Percentiles rank a stretch among this genome's conserved stretches.
Evolutionary conservation across 2,113 vertebrate genomes (phyloP).

Genomic region (Megaceryle torquata): DNA sequence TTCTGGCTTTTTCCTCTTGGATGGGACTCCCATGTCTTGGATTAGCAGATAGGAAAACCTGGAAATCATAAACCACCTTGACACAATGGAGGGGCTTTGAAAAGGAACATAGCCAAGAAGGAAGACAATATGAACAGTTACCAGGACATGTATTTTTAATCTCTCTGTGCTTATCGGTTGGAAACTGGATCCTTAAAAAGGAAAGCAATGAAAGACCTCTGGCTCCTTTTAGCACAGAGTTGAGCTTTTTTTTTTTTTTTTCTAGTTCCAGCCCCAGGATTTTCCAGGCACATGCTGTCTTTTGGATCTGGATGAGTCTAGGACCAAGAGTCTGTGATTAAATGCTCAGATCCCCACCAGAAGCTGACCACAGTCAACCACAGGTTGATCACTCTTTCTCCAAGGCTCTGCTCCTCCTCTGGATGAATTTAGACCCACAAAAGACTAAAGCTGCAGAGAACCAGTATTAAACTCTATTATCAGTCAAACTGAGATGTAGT

Average conservation of each 20-base stretch:
- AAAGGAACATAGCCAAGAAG: not conserved
- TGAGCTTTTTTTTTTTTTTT: not conserved
- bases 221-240: not conserved
- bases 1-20: not conserved
- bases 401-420: not conserved
- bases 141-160: not conserved
- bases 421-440: not conserved
- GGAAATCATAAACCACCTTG: not conserved
- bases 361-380: not conserved
- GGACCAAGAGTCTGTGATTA: not conserved
- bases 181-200: not conserved
- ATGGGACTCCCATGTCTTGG: not conserved
- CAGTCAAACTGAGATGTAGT: not conserved
- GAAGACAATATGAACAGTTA: not conserved
- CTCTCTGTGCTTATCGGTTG: not conserved
- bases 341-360: not conserved
- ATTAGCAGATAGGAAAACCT: not conserved
- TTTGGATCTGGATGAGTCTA: not conserved
- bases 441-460: not conserved
- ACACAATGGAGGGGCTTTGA: not conserved
- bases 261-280: not conserved
- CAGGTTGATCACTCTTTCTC: not conserved
- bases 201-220: not conserved
- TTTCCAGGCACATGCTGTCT: not conserved
- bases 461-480: not conserved